A percentile compares a stretch with the other conserved stretches of the same genome.
Evolutionary conservation across 2,113 vertebrate species (phyloP).

Genomic region (Hylia prasina): DNA sequence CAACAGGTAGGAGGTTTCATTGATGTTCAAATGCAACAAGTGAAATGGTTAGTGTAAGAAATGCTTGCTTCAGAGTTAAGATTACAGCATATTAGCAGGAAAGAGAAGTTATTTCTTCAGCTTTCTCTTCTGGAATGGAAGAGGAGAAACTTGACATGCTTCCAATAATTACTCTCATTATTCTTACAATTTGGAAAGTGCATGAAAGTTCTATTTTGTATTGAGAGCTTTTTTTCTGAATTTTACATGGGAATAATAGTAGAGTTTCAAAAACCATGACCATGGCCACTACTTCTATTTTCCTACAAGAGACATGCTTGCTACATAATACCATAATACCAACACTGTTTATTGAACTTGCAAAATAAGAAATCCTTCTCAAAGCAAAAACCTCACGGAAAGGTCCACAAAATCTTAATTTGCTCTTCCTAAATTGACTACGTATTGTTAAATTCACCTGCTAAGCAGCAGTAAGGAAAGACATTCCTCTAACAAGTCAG

Average conservation of each 20-base stretch:
- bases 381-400: background rate
- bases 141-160: slow-evolving; percentile 3
- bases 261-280: background rate
- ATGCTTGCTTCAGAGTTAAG: slow-evolving; percentile 42
- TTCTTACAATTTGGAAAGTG: background rate
- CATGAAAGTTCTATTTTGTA: background rate
- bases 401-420: background rate
- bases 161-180: background rate
- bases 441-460: background rate
- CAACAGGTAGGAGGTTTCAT: slow-evolving; percentile 69
- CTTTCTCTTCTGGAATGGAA: slow-evolving; percentile 7
- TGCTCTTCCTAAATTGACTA: background rate
- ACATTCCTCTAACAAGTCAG: background rate
- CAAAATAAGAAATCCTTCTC: background rate
- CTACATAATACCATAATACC: background rate
- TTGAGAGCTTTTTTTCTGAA: background rate
- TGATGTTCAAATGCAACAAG: slow-evolving; percentile 81
- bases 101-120: slow-evolving; percentile 13
- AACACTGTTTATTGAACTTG: background rate
- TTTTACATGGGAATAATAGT: background rate
- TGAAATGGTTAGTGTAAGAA: slow-evolving; percentile 60
- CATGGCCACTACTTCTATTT: background rate
- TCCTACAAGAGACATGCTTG: background rate
- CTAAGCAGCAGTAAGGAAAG: background rate
- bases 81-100: slow-evolving; percentile 17